These are phyloP conservation scores for Oncopodura yosiiana DNA, from an alignment of 1,140 invertebrate genomes.

Conservation along the genomic window DNA sequence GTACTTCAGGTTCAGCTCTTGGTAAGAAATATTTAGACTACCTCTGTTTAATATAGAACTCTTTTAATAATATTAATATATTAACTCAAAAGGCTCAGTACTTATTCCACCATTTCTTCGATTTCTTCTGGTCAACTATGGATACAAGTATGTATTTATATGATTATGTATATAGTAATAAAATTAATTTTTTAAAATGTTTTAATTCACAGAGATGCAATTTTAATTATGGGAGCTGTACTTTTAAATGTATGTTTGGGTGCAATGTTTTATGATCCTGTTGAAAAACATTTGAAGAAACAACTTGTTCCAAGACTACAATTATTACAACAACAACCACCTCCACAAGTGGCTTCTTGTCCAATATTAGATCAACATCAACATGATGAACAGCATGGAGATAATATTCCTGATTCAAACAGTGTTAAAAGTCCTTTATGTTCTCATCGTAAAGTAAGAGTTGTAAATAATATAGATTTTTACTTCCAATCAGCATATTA, in stretches of 20 bases:
- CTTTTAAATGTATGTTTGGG: slow-evolving; percentile 73
- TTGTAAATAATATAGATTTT: too few species aligned
- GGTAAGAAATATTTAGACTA: too few species aligned
- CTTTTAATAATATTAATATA: too few species aligned
- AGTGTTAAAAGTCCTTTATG: too few species aligned
- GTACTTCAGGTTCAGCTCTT: slow-evolving; percentile 76
- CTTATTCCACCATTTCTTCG: slow-evolving; percentile 64
- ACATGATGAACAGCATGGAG: too few species aligned
- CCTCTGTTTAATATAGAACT: too few species aligned
- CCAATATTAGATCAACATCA: too few species aligned
- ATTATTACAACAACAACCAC: background rate
- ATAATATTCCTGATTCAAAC: too few species aligned
- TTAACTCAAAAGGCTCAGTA: too few species aligned
- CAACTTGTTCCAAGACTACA: slow-evolving; percentile 25
- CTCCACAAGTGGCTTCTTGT: background rate
- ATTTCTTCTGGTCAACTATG: slow-evolving; percentile 57
- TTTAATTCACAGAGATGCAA: slow-evolving; percentile 52
- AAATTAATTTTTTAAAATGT: background rate
- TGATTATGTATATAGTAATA: background rate
- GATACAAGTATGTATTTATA: slow-evolving; percentile 52
- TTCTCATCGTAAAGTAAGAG: too few species aligned
- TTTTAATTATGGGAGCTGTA: slow-evolving; percentile 69
- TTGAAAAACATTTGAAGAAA: slow-evolving; percentile 64
- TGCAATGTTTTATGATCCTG: slow-evolving; percentile 70
- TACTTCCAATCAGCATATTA: slow-evolving; percentile 45